These are phyloP conservation scores for Hyperopisus bebe DNA, from an alignment of 2,113 vertebrate species.

Conservation along the genomic window DNA sequence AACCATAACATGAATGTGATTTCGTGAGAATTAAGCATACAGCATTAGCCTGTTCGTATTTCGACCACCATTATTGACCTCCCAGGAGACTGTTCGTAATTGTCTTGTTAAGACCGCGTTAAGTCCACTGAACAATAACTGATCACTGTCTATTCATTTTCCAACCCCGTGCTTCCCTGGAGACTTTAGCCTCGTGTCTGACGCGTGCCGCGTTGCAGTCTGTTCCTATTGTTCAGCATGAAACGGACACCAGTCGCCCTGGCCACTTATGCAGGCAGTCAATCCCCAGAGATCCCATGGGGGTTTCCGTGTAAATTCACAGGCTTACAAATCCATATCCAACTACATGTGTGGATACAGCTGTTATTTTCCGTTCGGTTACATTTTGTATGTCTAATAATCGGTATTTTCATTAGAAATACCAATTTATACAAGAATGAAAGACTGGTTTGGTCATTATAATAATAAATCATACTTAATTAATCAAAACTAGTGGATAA, in stretches of 20 bases:
- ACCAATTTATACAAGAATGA: background rate
- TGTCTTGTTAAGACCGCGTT: conserved; percentile 14
- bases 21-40: background rate
- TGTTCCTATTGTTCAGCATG: conserved; percentile 48
- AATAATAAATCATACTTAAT: background rate
- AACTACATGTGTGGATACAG: background rate
- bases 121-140: conserved; percentile 13
- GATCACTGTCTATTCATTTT: conserved; percentile 21
- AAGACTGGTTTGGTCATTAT: background rate
- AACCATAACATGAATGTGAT: background rate
- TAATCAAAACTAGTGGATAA: background rate
- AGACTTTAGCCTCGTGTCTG: conserved; percentile 49
- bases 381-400: background rate
- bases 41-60: background rate
- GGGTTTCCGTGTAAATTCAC: background rate
- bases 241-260: conserved; percentile 44
- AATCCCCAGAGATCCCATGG: background rate
- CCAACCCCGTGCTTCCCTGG: conserved; percentile 18
- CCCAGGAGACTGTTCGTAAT: background rate
- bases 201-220: conserved; percentile 58
- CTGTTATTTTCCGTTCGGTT: background rate
- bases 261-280: background rate
- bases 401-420: background rate
- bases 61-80: background rate
- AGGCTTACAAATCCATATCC: background rate